Conservation (phyloP, 2,888 invertebrate genomes). For the Tinea pellionella region DNA sequence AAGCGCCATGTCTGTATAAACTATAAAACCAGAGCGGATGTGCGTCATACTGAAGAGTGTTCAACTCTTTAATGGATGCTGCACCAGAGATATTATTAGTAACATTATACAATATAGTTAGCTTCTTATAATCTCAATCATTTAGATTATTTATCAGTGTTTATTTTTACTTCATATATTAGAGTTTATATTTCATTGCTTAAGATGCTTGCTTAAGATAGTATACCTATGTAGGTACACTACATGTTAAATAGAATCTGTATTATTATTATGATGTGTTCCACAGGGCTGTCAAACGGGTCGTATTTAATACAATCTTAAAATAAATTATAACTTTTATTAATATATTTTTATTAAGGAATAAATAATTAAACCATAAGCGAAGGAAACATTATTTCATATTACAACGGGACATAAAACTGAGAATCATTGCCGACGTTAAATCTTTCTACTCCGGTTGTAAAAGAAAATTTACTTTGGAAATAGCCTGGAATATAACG, state of each 20-base stretch:
- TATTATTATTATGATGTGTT: too few relatives aligned
- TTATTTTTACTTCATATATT: too few relatives aligned
- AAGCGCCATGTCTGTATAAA: conserved; percentile 6
- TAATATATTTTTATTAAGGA: too few relatives aligned
- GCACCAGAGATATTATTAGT: conserved; percentile 1
- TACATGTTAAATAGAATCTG: too few relatives aligned
- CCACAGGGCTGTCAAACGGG: too few relatives aligned
- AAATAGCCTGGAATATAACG: too few relatives aligned
- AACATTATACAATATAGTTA: neutral
- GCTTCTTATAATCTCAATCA: neutral
- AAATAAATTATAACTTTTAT: too few relatives aligned
- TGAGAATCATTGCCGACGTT: neutral
- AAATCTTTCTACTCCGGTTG: neutral
- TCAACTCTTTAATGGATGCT: conserved; percentile 4
- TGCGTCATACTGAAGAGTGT: conserved; percentile 1
- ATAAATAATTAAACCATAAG: too few relatives aligned
- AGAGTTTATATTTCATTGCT: too few relatives aligned
- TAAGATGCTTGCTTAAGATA: too few relatives aligned
- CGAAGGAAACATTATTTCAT: neutral
- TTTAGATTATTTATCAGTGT: neutral
- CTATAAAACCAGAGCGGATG: conserved; percentile 1
- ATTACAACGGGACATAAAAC: neutral
- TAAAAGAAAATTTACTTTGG: neutral
- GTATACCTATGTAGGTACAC: too few relatives aligned
- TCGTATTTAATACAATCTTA: too few relatives aligned